Evolutionary conservation across 2,797 vertebrate species (phyloP).

Genomic region (Okamejei kenojei): DNA sequence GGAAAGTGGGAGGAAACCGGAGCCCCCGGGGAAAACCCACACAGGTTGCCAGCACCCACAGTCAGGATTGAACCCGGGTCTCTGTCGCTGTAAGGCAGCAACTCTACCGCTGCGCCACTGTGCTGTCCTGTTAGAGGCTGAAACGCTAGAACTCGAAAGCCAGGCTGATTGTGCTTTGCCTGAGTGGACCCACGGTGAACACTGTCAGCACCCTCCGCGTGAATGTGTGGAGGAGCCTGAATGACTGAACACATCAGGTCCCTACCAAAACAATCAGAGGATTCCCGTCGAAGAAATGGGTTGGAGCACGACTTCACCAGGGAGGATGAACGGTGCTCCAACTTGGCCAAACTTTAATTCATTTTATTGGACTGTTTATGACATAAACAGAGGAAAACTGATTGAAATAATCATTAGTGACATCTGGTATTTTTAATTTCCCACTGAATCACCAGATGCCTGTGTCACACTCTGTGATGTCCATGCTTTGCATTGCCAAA

Average conservation of each 20-base stretch:
- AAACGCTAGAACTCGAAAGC: not conserved
- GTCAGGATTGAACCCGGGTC: too few relatives aligned
- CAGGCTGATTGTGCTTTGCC: not conserved
- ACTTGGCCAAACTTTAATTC: constrained; percentile 12
- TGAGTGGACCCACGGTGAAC: not conserved
- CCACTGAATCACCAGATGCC: constrained; percentile 5
- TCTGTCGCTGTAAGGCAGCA: too few relatives aligned
- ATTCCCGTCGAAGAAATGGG: not conserved
- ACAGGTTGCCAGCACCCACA: too few relatives aligned
- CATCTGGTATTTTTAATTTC: constrained; percentile 35
- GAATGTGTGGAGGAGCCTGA: not conserved
- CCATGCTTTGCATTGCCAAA: not conserved
- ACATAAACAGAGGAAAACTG: not conserved
- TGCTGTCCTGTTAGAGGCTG: too few relatives aligned
- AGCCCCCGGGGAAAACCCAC: too few relatives aligned
- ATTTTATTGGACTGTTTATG: constrained; percentile 22
- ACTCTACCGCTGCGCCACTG: too few relatives aligned
- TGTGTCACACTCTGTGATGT: not conserved
- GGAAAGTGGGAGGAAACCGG: too few relatives aligned
- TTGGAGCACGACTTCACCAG: constrained; percentile 17
- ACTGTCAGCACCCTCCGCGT: too few relatives aligned
- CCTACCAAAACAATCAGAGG: not conserved
- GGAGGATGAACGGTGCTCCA: not conserved
- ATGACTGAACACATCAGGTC: not conserved
- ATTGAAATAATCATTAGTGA: constrained; percentile 32